Percentiles rank a stretch among this genome's conserved stretches.
Evolutionary conservation across 2,113 vertebrate species (phyloP).

Genomic region (Barnardius zonarius): DNA sequence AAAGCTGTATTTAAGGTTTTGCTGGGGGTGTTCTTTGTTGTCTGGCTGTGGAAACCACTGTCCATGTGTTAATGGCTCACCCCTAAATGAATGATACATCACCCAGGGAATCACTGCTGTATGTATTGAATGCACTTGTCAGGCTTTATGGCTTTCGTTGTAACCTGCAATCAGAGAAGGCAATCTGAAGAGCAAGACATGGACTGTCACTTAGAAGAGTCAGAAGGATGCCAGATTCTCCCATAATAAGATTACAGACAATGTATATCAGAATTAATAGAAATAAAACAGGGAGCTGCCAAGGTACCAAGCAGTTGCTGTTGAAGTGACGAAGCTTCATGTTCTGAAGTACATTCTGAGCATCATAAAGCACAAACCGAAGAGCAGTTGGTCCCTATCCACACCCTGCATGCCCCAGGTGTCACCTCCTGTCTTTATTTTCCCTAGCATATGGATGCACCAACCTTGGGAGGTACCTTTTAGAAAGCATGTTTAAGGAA

Average conservation of each 20-base stretch:
- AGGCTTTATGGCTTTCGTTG: neutral
- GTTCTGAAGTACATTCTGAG: neutral
- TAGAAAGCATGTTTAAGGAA: slow-evolving; percentile 8
- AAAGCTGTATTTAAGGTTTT: neutral
- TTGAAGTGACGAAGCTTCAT: neutral
- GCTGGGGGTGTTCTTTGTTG: neutral
- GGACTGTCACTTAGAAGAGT: neutral
- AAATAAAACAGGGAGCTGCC: neutral
- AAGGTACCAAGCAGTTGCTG: fast-evolving
- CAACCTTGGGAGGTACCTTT: neutral
- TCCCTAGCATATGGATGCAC: neutral
- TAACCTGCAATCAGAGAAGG: neutral
- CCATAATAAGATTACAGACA: neutral
- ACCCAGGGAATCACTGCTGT: neutral
- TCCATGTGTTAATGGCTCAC: neutral
- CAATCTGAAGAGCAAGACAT: neutral
- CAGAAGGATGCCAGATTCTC: neutral
- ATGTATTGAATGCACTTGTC: too few species aligned
- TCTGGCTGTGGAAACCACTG: neutral
- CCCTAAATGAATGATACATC: neutral
- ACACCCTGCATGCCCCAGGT: fast-evolving
- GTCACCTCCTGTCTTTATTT: neutral
- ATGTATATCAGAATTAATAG: neutral
- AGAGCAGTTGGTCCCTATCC: neutral
- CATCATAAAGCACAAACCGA: neutral